Conservation (phyloP, 2,888 invertebrate species). For the Serripes groenlandicus region DNA sequence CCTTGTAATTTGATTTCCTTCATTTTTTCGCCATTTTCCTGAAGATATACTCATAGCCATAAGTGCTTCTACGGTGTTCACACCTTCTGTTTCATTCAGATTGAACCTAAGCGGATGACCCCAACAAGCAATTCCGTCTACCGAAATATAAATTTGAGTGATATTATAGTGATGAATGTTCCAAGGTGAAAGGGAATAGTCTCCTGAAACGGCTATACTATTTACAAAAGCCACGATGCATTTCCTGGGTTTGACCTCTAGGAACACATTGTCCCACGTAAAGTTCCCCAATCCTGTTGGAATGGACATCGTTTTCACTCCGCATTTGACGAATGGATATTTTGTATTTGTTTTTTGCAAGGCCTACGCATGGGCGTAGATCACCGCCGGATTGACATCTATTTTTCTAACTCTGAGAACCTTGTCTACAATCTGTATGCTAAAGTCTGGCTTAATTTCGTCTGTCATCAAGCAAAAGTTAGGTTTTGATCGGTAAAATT, state of each 20-base stretch:
- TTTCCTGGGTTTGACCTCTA: slow-evolving; percentile 33
- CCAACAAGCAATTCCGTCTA: slow-evolving; percentile 28
- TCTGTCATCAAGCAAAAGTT: slow-evolving; percentile 38
- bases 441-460: slow-evolving; percentile 16
- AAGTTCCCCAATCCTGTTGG: slow-evolving; percentile 41
- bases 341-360: slow-evolving; percentile 28
- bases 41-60: slow-evolving; percentile 14
- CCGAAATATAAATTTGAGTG: slow-evolving; percentile 28
- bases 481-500: slow-evolving; percentile 49
- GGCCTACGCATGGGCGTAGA: slow-evolving; percentile 26
- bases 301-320: slow-evolving; percentile 29
- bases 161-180: slow-evolving; percentile 37
- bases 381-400: slow-evolving; percentile 35
- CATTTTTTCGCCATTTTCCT: slow-evolving; percentile 26
- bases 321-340: slow-evolving; percentile 31
- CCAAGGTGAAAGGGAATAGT: slow-evolving; percentile 23
- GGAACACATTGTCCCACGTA: slow-evolving; percentile 37
- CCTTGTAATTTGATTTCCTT: slow-evolving; percentile 21
- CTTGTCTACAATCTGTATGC: slow-evolving; percentile 45
- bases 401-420: slow-evolving; percentile 30
- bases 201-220: slow-evolving; percentile 41
- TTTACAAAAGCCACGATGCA: slow-evolving; percentile 45
- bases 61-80: slow-evolving; percentile 21
- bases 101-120: slow-evolving; percentile 36
- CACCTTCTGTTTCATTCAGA: slow-evolving; percentile 10